A percentile compares a stretch with the other conserved stretches of the same genome.
Conservation (phyloP, 2,888 invertebrate genomes). For the Ochropleura leucogaster region DNA sequence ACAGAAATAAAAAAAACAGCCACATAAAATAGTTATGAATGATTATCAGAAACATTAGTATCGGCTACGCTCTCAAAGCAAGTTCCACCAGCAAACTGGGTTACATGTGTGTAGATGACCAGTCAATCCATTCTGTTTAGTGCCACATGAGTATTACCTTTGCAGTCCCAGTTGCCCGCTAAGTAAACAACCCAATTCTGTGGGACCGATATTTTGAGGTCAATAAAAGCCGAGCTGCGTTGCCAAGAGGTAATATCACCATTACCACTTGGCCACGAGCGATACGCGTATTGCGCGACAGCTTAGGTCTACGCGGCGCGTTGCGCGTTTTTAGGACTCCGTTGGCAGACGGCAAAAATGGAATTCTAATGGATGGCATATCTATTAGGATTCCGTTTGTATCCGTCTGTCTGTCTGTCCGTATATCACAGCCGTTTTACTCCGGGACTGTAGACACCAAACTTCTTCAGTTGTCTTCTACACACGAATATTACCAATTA, state of each 20-base stretch:
- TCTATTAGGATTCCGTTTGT: no score
- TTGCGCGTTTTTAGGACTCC: no score
- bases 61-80: conserved; percentile 2
- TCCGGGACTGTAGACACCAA: no score
- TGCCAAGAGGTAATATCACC: not conserved
- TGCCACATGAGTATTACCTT: conserved; percentile 31
- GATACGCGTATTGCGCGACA: no score
- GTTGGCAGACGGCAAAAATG: no score
- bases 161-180: conserved; percentile 10
- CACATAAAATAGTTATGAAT: not conserved
- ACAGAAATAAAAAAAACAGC: not conserved
- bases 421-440: no score
- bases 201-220: not conserved
- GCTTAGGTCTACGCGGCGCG: no score
- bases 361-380: no score
- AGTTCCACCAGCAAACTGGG: conserved; percentile 44
- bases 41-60: conserved; percentile 31
- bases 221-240: not conserved
- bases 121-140: conserved; percentile 54
- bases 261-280: not conserved
- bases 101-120: conserved; percentile 48
- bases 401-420: no score
- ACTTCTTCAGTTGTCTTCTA: no score
- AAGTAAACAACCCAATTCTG: conserved; percentile 11
- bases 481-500: no score